A percentile compares a stretch with the other conserved stretches of the same genome.
Conservation (phyloP, 2,888 invertebrate genomes). For the Pyrochroa serraticornis region DNA sequence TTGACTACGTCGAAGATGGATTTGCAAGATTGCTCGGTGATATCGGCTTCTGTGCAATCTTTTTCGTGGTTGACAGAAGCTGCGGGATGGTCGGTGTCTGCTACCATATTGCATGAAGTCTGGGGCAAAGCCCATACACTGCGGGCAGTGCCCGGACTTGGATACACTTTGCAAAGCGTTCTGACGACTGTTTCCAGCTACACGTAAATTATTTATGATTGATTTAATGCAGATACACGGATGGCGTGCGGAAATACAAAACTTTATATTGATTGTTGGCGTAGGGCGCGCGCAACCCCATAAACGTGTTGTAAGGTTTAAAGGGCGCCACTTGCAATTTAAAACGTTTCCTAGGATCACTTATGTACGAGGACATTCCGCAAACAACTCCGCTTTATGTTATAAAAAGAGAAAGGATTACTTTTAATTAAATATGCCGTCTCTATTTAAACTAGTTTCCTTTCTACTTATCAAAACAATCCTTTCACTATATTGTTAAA, state of each 20-base stretch:
- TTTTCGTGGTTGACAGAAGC: constrained; percentile 58
- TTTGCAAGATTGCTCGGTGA: constrained; percentile 65
- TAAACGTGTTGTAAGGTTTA: too few species aligned
- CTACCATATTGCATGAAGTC: constrained; percentile 80
- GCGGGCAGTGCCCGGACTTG: constrained; percentile 88
- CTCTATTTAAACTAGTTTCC: too few species aligned
- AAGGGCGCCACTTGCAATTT: too few species aligned
- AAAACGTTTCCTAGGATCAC: too few species aligned
- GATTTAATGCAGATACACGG: constrained; percentile 33
- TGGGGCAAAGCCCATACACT: constrained; percentile 88
- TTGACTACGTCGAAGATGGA: constrained; percentile 83
- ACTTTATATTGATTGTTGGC: constrained; percentile 11
- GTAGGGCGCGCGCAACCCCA: constrained; percentile 6
- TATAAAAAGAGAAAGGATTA: too few species aligned
- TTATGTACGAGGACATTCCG: too few species aligned
- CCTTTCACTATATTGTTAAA: too few species aligned
- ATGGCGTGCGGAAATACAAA: constrained; percentile 7
- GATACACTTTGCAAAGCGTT: constrained; percentile 68
- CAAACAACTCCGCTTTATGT: too few species aligned
- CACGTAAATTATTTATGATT: constrained; percentile 30
- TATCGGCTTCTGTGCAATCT: constrained; percentile 59
- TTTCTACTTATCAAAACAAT: too few species aligned
- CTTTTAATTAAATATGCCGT: too few species aligned
- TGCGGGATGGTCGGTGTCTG: constrained; percentile 66
- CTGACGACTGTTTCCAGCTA: constrained; percentile 44